Evolutionary conservation across 2,113 vertebrate species (phyloP), one percentile per base, ranked within the genome.

Genomic region (Craseonycteris thonglongyai): DNA sequence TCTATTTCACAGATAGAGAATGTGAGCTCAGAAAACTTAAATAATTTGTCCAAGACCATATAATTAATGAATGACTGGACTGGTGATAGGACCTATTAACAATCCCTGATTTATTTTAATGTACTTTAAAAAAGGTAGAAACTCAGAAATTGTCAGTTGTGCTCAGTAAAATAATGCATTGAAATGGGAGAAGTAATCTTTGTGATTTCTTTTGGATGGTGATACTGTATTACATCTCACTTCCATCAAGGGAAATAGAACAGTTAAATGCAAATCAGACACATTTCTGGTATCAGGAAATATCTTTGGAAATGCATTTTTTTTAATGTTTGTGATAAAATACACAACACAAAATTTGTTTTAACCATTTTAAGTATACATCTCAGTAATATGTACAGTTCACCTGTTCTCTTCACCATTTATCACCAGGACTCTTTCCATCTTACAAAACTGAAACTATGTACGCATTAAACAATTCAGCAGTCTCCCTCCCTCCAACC

Each of bases 231-330:
- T 72, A 82, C 49, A 16, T 88, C 10, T 99, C 98, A 99, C 98
- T 99, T 97, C 98, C 98, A 74, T 98, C 98, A 84, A 98, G 98
- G 93, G 96, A 98, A 84, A 98, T 99, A 83, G 97, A 98, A 81
- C 97, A 98, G 26, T 98, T 95, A 65, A 98, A 98, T 30, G 98
- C 98, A 33, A 98, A 95, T 38, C 98, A 98, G 99, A 95, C 98
- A 99, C 59, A 99, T 99, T 97, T 99, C 98, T 98, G 98, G 98
- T 99, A 87, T 76, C 49, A 92, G 24, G 68, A 86, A 91, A 40
- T 90, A 28, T 85, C 47, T 91, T 94, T 26, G 94, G 82, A 78
- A 61, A 66, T 93, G n/a, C 38, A 33, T 88, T 75, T 45, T 59
- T 87, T 72, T 85, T 59, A 47, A 56, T 75, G n/a, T n/a, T n/a